Evolutionary conservation across 2,113 vertebrate species (phyloP), one percentile per base, ranked within the genome.

Genomic region (Gobio gobio): DNA sequence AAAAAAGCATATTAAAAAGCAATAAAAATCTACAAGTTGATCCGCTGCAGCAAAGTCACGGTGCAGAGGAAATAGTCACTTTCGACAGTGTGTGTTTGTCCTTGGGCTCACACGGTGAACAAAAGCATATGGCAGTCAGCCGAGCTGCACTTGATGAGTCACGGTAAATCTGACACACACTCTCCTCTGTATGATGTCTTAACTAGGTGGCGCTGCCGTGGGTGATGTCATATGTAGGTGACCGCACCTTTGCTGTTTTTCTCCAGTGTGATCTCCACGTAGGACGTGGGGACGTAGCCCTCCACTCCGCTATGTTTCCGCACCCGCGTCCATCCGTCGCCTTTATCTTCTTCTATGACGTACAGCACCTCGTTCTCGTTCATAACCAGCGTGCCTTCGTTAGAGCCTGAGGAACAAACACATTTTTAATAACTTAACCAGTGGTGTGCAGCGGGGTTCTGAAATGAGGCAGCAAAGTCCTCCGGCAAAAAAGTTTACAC

Each of bases 211-310:
- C 4, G 74, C 40, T 61, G 72, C 73, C 72, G 85, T 14, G 86
- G 82, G 91, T 85, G 75, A 74, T 93, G 78, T 97, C 97, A 99
- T 95, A 99, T 99, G 95, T 99, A 99, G 92, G 98, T 99, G 96
- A 99, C 98, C 93, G 98, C 98, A 99, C 98, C 98, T 99, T 99
- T 98, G 96, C 97, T 97, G 95, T 96, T 98, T 94, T 96, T 99
- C 96, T 99, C 98, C 96, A 99, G 91, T 78, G 97, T 98, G 94
- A 99, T 97, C 92, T 99, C 97, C 94, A 99, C 97, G 90, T 99
- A 99, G 87, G 98, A 97, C 4, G 98, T 98, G 91, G 98, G 98
- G 79, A 99, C 97, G 86, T 99, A 99, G 94, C 98, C 98, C 92
- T 99, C 98, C 94, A 97, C 96, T 16, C 98, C 98, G 0, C 95